Evolutionary conservation across 2,888 invertebrate genomes (phyloP), one percentile per base, ranked within the genome.

Genomic region (Anticlea derivata): DNA sequence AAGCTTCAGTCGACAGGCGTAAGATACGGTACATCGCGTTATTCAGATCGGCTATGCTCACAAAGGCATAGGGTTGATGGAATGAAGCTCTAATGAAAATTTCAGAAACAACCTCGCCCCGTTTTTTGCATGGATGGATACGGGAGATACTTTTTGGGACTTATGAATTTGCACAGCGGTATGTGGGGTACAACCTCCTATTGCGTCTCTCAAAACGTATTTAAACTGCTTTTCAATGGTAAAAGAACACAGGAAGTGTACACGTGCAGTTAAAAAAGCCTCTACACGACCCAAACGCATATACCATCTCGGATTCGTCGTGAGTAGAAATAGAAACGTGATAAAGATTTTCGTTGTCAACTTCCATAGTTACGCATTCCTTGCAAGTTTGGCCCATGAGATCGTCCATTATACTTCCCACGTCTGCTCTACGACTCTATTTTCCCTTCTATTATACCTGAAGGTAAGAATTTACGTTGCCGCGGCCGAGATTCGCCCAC

Each of bases 11-110:
- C 35, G 50, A 58, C 49, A 59, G 48, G 38, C 55, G 51, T 22
- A 49, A 46, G 59, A 59, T 58, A 59, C 33, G 52, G 39, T 47
- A 52, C 46, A 52, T 52, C 50, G 47, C 44, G 50, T 53, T 55
- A 47, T 56, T 55, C 57, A 50, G 55, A 58, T 63, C 57, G 60
- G 58, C 12, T 23, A 31, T 67, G 61, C 56, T 65, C 60, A 65
- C 64, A 65, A 69, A 61, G 65, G 62, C 66, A 57, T 68, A 65
- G 64, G n/a, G 70, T 75, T 73, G 78, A 71, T 73, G 65, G 63
- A 70, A 67, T 66, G 58, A 60, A 61, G 61, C 58, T 70, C 58
- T 63, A 65, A 53, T 66, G 61, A 68, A 65, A 68, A 69, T 68
- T 68, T 68, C 65, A 60, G 65, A 65, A 61, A 64, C 55, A 56